Evolutionary conservation across 2,113 vertebrate species (phyloP).

Genomic region (Neolamprologus sp.): DNA sequence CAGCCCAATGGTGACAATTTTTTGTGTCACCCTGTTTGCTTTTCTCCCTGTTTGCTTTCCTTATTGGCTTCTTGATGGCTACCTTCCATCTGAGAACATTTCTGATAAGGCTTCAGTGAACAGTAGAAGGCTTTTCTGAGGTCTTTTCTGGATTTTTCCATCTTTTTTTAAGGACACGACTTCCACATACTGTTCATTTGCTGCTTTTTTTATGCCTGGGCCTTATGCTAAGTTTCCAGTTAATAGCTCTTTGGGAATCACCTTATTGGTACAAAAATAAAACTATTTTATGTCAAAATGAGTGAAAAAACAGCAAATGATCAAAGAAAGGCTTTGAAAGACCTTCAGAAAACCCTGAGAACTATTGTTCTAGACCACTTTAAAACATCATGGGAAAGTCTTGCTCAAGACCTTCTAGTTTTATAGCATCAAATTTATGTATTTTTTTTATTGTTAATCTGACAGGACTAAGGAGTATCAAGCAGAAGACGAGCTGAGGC

Average conservation of each 20-base stretch:
- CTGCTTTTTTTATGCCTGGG: background rate
- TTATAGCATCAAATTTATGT: background rate
- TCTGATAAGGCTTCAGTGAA: background rate
- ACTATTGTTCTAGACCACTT: background rate
- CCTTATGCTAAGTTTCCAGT: background rate
- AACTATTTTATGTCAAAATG: background rate
- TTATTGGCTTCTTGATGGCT: background rate
- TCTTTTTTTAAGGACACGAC: background rate
- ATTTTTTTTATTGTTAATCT: background rate
- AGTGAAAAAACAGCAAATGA: background rate
- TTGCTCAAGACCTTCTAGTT: background rate
- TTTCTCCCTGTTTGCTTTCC: background rate
- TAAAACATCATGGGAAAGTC: background rate
- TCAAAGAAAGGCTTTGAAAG: background rate
- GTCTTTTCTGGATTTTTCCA: background rate
- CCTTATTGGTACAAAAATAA: background rate
- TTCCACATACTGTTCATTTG: background rate
- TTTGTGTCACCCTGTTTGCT: background rate
- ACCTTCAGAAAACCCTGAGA: background rate
- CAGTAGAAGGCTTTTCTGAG: background rate
- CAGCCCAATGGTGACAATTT: background rate
- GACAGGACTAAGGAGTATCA: constrained; percentile 89
- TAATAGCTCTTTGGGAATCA: background rate
- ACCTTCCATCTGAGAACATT: background rate
- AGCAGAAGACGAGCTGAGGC: constrained; percentile 84